Base-by-base conservation (phyloP, 2,888 invertebrate species). In the Thelaira solivaga region DNA sequence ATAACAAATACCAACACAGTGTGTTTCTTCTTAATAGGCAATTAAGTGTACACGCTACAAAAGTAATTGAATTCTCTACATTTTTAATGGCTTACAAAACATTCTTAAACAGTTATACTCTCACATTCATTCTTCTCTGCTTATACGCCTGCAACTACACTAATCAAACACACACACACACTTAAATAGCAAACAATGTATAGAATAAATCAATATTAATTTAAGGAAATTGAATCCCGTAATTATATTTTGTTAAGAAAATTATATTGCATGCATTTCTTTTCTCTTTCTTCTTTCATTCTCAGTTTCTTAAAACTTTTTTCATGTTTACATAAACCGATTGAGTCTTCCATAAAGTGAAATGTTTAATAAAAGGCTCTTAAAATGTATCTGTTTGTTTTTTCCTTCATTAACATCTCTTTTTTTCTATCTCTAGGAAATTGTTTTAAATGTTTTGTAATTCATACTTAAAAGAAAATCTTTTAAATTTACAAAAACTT, bases 1-100 rank as follows among this genome's bases (percentile, higher is more conserved):
- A n/a, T n/a, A n/a, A 26, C 24, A 10, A 45, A 36, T 45, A 74
- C 16, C 61, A n/a, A n/a, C n/a, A 68, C 45, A 45, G 61, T 71
- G 47, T 34, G 67, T 67, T 74, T 67, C 18, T 43, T 45, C 86
- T 86, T 88, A 88, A 88, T 88, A 86, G 87, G 85, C 87, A 88
- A 88, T 88, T 88, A 88, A 88, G 86, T 83, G 85, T 86, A 86
- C 86, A 87, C 86, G 88, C 85, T 85, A 86, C 86, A 85, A 86
- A 86, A 86, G 62, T 88, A 88, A 88, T 88, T 88, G 87, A 88
- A 88, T 86, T 81, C 73, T 45, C 62, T 78, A 74, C 75, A 76
- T 82, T 83, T 82, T 86, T 85, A 87, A 88, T 82, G 83, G 83
- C 80, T 82, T 83, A 43, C 49, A 67, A 65, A 71, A 55, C 62